Evolutionary conservation across 2,888 invertebrate genomes (phyloP).

Genomic region (Erebia palarica): DNA sequence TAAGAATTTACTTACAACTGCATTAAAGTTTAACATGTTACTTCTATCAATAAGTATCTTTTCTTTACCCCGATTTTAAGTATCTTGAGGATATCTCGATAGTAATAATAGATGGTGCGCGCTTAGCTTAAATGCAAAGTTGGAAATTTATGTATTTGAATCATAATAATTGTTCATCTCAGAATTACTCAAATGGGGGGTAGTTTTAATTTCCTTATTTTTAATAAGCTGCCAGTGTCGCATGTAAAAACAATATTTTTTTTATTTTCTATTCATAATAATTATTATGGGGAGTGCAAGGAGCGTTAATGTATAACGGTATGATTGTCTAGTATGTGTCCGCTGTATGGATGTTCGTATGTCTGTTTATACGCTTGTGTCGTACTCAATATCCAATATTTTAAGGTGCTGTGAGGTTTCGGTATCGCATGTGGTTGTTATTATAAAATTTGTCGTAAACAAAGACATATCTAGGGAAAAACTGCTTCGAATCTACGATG

Average conservation of each 20-base stretch:
- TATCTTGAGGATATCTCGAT: neutral
- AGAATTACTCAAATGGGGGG: neutral
- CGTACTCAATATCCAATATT: slow-evolving; percentile 58
- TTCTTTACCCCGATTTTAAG: too few relatives aligned
- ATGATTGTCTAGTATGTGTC: slow-evolving; percentile 45
- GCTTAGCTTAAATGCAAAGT: neutral
- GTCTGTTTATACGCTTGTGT: slow-evolving; percentile 57
- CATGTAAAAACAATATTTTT: slow-evolving; percentile 49
- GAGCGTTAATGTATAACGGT: slow-evolving; percentile 30
- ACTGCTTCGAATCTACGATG: too few relatives aligned
- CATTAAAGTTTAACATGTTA: too few relatives aligned
- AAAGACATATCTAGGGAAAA: neutral
- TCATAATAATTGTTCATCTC: neutral
- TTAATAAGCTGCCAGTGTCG: slow-evolving; percentile 52
- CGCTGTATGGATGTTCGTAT: slow-evolving; percentile 48
- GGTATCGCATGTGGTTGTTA: slow-evolving; percentile 38
- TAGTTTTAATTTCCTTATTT: slow-evolving; percentile 18
- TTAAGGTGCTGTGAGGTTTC: slow-evolving; percentile 50
- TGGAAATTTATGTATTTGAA: too few relatives aligned
- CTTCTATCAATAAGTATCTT: too few relatives aligned
- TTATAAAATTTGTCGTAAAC: neutral
- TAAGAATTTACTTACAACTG: neutral
- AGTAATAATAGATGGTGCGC: slow-evolving; percentile 2
- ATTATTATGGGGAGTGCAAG: slow-evolving; percentile 32
- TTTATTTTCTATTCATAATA: slow-evolving; percentile 40